Evolutionary conservation across 2,113 vertebrate species (phyloP).

Genomic region (Phasianus colchicus): DNA sequence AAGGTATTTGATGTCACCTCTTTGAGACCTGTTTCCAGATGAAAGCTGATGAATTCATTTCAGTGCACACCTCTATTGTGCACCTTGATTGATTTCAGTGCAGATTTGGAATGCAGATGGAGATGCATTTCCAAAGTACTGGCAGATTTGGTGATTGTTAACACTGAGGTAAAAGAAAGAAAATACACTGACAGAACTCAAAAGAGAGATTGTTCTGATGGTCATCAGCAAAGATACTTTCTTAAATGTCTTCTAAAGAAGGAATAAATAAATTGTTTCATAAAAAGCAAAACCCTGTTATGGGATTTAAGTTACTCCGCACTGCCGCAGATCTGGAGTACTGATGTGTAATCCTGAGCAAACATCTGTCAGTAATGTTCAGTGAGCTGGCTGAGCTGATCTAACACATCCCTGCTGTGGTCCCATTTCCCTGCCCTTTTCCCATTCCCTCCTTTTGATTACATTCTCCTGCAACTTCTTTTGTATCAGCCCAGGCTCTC

Average conservation of each 20-base stretch:
- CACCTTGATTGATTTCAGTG: not conserved
- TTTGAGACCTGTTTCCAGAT: not conserved
- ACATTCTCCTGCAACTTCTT: not conserved
- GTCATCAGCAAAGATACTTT: not conserved
- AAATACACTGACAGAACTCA: not conserved
- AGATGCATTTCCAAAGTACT: rapidly evolving
- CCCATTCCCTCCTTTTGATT: not conserved
- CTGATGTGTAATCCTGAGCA: not conserved
- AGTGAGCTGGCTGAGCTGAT: not conserved
- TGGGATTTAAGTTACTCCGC: not conserved
- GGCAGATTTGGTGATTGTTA: not conserved
- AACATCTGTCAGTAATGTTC: not conserved
- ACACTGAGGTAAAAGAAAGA: not conserved
- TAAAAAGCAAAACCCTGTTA: not conserved
- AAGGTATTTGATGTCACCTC: not conserved
- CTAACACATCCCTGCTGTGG: not conserved
- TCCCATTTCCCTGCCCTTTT: not conserved
- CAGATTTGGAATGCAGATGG: not conserved
- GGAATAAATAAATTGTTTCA: not conserved
- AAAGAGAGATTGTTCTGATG: not conserved
- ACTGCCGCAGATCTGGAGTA: not conserved
- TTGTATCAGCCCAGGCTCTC: not conserved
- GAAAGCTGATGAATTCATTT: not conserved
- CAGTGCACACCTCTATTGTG: not conserved
- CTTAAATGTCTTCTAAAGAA: not conserved